Evolutionary conservation across 2,113 vertebrate genomes (phyloP).

Genomic region (Corythaixoides concolor): DNA sequence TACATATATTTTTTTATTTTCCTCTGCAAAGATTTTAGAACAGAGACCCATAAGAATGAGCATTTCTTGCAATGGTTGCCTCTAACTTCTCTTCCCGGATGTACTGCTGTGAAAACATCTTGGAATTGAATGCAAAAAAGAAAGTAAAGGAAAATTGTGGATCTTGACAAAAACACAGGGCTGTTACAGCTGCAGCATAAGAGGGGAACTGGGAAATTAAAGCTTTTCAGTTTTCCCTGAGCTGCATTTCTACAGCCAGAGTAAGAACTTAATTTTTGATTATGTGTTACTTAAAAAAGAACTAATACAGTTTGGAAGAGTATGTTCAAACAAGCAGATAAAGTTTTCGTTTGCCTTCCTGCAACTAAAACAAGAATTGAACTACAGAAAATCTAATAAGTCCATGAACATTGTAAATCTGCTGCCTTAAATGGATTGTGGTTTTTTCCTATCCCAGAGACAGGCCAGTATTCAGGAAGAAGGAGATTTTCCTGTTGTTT

Average conservation of each 20-base stretch:
- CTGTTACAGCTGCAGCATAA: constrained; percentile 62
- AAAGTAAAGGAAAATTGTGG: constrained; percentile 3
- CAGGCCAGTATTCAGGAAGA: background rate
- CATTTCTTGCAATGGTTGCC: background rate
- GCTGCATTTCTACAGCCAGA: constrained; percentile 64
- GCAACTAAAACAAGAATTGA: background rate
- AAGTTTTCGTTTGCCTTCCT: constrained; percentile 29
- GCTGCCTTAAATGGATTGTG: background rate
- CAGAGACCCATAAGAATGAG: background rate
- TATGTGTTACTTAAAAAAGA: constrained; percentile 36
- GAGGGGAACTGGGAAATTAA: constrained; percentile 70
- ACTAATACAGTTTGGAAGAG: background rate
- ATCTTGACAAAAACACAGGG: background rate
- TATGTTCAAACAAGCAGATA: background rate
- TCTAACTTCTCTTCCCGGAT: background rate
- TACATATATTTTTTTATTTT: background rate
- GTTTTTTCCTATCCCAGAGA: background rate
- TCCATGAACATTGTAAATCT: background rate
- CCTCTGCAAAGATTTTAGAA: background rate
- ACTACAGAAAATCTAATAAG: background rate
- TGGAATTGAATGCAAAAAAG: background rate
- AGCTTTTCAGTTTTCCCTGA: constrained; percentile 52
- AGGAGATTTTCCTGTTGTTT: background rate
- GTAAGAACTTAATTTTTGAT: constrained; percentile 35
- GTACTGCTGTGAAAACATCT: background rate